Conservation (phyloP, 2,797 vertebrate genomes). For the Potorous gilbertii region DNA sequence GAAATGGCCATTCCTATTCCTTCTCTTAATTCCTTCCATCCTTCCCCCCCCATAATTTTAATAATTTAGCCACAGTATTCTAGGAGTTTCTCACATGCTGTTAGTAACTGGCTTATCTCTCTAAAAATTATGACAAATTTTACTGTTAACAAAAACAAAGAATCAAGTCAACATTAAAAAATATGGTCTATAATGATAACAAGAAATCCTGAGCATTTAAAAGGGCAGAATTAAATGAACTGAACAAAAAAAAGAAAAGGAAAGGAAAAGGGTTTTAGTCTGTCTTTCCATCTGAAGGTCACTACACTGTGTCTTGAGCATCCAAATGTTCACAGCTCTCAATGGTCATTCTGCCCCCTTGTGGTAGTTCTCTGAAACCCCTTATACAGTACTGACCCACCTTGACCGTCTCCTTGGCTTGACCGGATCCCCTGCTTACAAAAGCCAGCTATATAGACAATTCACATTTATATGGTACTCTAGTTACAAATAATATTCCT, state of each 20-base stretch:
- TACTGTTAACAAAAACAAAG: not conserved
- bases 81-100: not conserved
- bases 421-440: not conserved
- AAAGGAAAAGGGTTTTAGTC: not conserved
- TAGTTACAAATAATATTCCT: not conserved
- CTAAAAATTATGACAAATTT: not conserved
- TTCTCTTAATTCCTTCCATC: not conserved
- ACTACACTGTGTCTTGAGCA: not conserved
- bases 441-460: not conserved
- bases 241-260: not conserved
- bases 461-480: not conserved
- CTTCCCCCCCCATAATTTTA: not conserved
- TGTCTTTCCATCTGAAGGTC: not conserved
- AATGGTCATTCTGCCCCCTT: not conserved
- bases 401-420: not conserved
- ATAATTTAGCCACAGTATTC: not conserved
- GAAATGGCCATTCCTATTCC: not conserved
- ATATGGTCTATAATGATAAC: not conserved
- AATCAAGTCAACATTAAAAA: not conserved
- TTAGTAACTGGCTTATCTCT: not conserved
- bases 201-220: not conserved
- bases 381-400: not conserved
- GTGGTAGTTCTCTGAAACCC: not conserved
- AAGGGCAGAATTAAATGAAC: not conserved
- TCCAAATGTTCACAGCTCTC: not conserved